phyloP scores from a whole-genome alignment of 2,797 vertebrate genomes.

The Pseudomugil gertrudae region DNA sequence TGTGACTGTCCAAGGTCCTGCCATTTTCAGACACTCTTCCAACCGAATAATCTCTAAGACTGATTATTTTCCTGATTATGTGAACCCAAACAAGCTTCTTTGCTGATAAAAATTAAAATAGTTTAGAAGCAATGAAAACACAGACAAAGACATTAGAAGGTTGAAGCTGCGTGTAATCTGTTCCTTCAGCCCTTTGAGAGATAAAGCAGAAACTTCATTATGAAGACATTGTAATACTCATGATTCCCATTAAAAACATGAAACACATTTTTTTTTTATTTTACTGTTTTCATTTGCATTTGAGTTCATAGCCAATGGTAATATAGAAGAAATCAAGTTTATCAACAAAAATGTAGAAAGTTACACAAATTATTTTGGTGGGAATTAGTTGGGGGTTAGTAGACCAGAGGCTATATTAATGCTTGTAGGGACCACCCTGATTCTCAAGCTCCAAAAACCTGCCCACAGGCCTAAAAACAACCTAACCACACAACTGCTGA shows the following conservation, averaged over 20 bases:
- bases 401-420: slow-evolving; percentile 72
- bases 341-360: slow-evolving; percentile 84
- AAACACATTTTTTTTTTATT: slow-evolving; percentile 79
- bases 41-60: slow-evolving; percentile 38
- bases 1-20: slow-evolving; percentile 44
- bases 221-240: slow-evolving; percentile 73
- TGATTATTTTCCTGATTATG: slow-evolving; percentile 66
- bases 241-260: slow-evolving; percentile 77
- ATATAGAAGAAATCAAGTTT: slow-evolving; percentile 84
- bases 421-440: slow-evolving; percentile 84
- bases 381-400: slow-evolving; percentile 68
- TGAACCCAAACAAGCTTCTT: slow-evolving; percentile 54
- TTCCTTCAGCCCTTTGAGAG: slow-evolving; percentile 58
- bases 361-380: slow-evolving; percentile 78
- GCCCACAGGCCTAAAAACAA: slow-evolving; percentile 72
- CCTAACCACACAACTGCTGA: slow-evolving; percentile 37
- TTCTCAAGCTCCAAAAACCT: slow-evolving; percentile 56
- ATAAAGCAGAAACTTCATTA: slow-evolving; percentile 74
- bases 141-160: slow-evolving; percentile 45
- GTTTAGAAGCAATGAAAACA: slow-evolving; percentile 47
- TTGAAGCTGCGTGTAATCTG: slow-evolving; percentile 24
- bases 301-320: slow-evolving; percentile 85
- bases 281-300: slow-evolving; percentile 54
- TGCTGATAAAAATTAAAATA: slow-evolving; percentile 49
- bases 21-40: slow-evolving; percentile 46